A percentile compares a stretch with the other conserved stretches of the same genome.
phyloP scores from a whole-genome alignment of 1,140 invertebrate genomes.

The Lepidostoma basale region DNA sequence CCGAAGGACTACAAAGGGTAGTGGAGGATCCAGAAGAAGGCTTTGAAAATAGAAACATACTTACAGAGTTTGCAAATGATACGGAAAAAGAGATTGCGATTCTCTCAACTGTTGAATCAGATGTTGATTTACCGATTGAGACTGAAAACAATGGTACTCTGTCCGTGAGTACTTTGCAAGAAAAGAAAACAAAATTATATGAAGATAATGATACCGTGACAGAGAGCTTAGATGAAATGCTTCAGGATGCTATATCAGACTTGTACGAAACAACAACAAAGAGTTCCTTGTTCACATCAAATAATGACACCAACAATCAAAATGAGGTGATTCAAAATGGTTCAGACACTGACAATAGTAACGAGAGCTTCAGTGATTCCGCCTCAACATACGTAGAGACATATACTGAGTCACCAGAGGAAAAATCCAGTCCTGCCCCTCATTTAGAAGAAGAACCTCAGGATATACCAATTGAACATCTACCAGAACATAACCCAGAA shows the following conservation, averaged over 20 bases:
- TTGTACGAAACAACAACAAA: conserved; percentile 41
- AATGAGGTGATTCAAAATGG: conserved; percentile 29
- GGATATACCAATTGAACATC: conserved; percentile 39
- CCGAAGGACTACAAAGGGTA: conserved; percentile 54
- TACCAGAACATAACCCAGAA: conserved; percentile 50
- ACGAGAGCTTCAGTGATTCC: conserved; percentile 9
- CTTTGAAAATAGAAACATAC: conserved; percentile 34
- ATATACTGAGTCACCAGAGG: conserved; percentile 21
- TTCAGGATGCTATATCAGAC: conserved; percentile 41
- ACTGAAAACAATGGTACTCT: conserved; percentile 32
- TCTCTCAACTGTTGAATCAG: background rate
- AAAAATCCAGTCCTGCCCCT: conserved; percentile 30
- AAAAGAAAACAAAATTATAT: conserved; percentile 12
- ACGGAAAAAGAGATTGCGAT: background rate
- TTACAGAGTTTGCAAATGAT: background rate
- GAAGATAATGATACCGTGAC: conserved; percentile 6
- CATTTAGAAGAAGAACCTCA: conserved; percentile 41
- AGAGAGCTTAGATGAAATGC: conserved; percentile 37
- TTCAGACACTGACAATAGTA: background rate
- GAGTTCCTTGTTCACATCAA: conserved; percentile 5
- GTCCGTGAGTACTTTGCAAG: background rate
- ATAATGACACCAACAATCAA: conserved; percentile 32
- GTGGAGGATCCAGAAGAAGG: conserved; percentile 47
- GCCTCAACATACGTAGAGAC: conserved; percentile 28
- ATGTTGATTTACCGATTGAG: background rate